A percentile compares a stretch with the other conserved stretches of the same genome.
phyloP scores from a whole-genome alignment of 2,888 invertebrate species.

The Hypsopygia costalis region DNA sequence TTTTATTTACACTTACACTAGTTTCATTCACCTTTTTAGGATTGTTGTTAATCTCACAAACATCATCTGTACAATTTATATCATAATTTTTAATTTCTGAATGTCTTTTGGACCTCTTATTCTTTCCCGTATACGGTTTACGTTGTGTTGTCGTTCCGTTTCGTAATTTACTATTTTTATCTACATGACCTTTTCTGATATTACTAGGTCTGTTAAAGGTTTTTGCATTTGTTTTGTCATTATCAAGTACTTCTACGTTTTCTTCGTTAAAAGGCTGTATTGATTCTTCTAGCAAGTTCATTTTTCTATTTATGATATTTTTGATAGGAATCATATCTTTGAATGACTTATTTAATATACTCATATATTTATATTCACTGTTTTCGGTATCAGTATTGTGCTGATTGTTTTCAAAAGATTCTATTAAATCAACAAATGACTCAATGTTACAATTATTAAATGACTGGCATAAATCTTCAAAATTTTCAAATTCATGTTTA shows the following conservation, averaged over 20 bases:
- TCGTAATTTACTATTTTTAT: no score
- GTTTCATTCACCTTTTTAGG: no score
- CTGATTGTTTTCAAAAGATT: slow-evolving; percentile 33
- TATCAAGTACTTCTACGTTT: background rate
- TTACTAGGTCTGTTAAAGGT: no score
- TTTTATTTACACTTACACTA: no score
- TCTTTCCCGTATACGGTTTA: no score
- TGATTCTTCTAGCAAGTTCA: background rate
- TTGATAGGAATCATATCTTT: slow-evolving; percentile 2
- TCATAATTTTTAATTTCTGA: no score
- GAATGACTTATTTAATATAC: slow-evolving; percentile 2
- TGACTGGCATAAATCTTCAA: slow-evolving; percentile 35
- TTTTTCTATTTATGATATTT: background rate
- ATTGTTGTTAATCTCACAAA: no score
- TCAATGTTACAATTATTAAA: slow-evolving; percentile 30
- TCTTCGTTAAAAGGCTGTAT: background rate
- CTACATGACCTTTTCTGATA: no score
- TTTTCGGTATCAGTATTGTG: slow-evolving; percentile 9
- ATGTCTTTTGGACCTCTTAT: no score
- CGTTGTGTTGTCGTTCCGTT: no score
- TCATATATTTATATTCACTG: slow-evolving; percentile 15
- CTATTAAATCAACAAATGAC: slow-evolving; percentile 44
- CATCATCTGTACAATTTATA: no score
- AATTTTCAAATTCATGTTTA: slow-evolving; percentile 25
- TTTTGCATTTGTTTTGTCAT: no score